Base-by-base conservation (phyloP, 2,797 vertebrate species). In the Hippocampus kuda region DNA sequence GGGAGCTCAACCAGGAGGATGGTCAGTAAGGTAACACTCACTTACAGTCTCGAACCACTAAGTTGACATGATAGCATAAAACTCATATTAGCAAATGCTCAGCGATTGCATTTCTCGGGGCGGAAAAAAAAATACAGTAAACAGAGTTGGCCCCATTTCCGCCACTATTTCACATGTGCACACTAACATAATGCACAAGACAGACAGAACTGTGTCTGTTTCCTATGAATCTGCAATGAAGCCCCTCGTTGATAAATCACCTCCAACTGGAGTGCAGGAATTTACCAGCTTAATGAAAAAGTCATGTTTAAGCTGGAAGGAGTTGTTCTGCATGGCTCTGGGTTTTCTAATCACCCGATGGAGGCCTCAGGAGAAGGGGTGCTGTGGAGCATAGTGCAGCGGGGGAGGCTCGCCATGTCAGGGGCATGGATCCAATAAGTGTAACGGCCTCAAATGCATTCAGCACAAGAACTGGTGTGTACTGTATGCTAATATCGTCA, bases 241-340 rank as follows among this genome's bases (percentile, higher is more conserved):
- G 86, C 88, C 90, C 85, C 73, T 79, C 68, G 85, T 77, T 76
- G 90, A 93, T 94, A 94, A 93, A 94, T 93, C 94, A 93, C 79
- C 87, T 91, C 88, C 87, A 87, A 90, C 84, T 83, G 88, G 83
- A 88, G 85, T 81, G 86, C 83, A 91, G 86, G 89, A 93, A 93
- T 92, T 92, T 91, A 87, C 91, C 88, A 81, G 88, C 91, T 92
- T 94, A 93, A 95, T 93, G 93, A 91, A 93, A 93, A 93, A 94
- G 91, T 93, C 92, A 93, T 94, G 91, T 88, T 38, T 87, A 89
- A 78, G 78, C 81, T 79, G 79, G 83, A 83, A 87, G 83, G 77
- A 83, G 84, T 73, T 77, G 78, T 81, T 81, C 77, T 75, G 75
- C 79, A 78, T 78, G 72, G 73, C 72, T 80, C 74, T 73, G 77